phyloP scores from a whole-genome alignment of 2,113 vertebrate species.

The Castor canadensis region DNA sequence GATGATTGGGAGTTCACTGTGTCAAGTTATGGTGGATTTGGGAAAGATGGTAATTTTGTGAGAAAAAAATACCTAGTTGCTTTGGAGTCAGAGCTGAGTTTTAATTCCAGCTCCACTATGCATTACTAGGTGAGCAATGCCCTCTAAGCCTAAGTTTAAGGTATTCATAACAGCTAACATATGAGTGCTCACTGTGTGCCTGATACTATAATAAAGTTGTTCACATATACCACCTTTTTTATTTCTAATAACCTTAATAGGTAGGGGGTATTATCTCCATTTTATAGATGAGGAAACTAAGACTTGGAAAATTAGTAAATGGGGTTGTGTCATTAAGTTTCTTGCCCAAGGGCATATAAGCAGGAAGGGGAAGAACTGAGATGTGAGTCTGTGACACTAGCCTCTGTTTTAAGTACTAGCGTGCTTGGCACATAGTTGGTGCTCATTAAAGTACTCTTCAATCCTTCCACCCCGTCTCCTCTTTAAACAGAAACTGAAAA shows the following conservation, averaged over 20 bases:
- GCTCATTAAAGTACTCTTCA: neutral
- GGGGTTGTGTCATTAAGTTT: neutral
- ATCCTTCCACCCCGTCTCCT: neutral
- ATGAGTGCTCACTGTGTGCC: neutral
- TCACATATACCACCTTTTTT: neutral
- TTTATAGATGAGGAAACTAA: neutral
- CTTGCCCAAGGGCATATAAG: neutral
- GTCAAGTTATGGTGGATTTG: neutral
- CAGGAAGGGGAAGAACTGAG: neutral
- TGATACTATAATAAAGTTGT: neutral
- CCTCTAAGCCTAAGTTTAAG: neutral
- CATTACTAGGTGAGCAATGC: neutral
- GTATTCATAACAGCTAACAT: neutral
- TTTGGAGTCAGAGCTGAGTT: conserved; percentile 9
- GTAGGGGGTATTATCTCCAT: neutral
- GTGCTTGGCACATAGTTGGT: neutral
- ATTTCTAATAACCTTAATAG: neutral
- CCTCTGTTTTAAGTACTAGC: neutral
- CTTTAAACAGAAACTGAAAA: neutral
- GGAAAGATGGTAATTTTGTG: neutral
- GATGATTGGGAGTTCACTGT: neutral
- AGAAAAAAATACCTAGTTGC: neutral
- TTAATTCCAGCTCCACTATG: neutral
- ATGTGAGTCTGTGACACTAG: neutral
- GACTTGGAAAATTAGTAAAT: conserved; percentile 15